Evolutionary conservation across 2,797 vertebrate species (phyloP).

Genomic region (Hoplostethus atlanticus): DNA sequence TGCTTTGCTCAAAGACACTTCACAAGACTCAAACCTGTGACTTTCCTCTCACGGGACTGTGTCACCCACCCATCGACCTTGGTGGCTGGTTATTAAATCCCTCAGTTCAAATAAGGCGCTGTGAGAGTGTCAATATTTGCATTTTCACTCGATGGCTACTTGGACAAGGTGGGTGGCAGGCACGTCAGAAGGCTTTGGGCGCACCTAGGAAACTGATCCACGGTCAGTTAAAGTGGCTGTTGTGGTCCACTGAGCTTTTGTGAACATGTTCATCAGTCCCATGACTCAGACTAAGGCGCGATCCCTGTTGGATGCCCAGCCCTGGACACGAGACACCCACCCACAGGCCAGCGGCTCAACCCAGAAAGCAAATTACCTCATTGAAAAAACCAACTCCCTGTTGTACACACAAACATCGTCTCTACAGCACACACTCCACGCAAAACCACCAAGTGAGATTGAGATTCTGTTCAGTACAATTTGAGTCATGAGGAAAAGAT

Average conservation of each 20-base stretch:
- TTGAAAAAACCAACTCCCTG: conserved; percentile 5
- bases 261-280: not conserved
- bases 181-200: not conserved
- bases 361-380: conserved; percentile 5
- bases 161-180: not conserved
- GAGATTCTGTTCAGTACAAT: not conserved
- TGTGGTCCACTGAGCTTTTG: conserved; percentile 1
- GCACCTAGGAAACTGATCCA: not conserved
- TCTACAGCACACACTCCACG: not conserved
- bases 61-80: not conserved
- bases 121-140: conserved; percentile 12
- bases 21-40: not conserved
- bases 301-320: conserved; percentile 18
- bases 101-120: not conserved
- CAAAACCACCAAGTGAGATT: too few species aligned
- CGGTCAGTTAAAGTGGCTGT: too few species aligned
- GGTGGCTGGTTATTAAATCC: too few species aligned
- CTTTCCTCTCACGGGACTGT: not conserved
- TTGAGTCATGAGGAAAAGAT: not conserved
- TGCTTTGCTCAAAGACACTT: not conserved
- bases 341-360: not conserved
- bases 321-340: conserved; percentile 9
- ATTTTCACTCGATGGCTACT: not conserved
- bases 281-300: conserved; percentile 33
- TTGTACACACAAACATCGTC: conserved; percentile 14